Base-by-base conservation (phyloP, 2,797 vertebrate species). In the Macrochelys suwanniensis region DNA sequence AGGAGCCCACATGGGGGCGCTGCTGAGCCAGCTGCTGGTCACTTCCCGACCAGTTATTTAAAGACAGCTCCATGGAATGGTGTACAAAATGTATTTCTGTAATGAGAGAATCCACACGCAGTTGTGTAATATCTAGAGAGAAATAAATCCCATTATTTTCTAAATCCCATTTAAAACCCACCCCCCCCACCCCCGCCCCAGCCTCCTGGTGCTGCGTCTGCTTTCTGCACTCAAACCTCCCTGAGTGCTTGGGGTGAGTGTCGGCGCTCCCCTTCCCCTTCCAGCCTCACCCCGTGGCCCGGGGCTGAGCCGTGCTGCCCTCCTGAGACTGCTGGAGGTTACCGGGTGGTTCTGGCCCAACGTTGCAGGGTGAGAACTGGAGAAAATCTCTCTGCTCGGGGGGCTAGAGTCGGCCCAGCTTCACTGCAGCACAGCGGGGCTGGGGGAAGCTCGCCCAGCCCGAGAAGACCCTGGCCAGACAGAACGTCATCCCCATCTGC, bases 121-220 rank as follows among this genome's bases (percentile, higher is more conserved):
- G 53, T 17, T 78, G 51, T 88, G 85, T 84, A 59, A 87, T 80
- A 84, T 89, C 83, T 97, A 97, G 97, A 97, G 83, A 96, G 96
- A 97, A 97, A 98, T 98, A 98, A 98, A 98, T 97, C 11, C 92
- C 95, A 92, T 59, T 98, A 98, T 98, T 98, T 98, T 98, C 97
- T 98, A 98, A 96, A 15, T 59, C 90, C 5, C 42, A 49, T 59
- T 16, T 15, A 51, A 54, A 74, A 45, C 80, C 5, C 37, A 42
- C 37, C 2, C 4, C 4, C 6, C 37, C 37, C 10, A 23, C 9
- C 25, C 49, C n/a, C 6, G 6, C 53, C n/a, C 68, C 68, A 42
- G n/a, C 42, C 54, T 21, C 15, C 7, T 16, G n/a, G 49, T 33
- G 54, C 74, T 8, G 8, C 25, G 23, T 61, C 16, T 10, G 76